Evolutionary conservation across 2,797 vertebrate genomes (phyloP).

Genomic region (Takifugu rubripes): DNA sequence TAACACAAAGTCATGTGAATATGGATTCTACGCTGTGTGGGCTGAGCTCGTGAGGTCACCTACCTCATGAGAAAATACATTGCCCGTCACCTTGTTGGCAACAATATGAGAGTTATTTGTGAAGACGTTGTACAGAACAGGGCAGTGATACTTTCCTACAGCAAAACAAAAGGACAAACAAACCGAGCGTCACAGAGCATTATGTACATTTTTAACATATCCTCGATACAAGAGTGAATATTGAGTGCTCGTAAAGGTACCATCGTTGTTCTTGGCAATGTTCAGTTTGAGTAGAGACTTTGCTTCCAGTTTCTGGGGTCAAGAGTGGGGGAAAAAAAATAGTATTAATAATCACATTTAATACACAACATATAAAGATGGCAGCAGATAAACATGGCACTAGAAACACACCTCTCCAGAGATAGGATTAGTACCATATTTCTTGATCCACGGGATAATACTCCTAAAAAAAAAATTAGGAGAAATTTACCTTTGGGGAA

Average conservation of each 20-base stretch:
- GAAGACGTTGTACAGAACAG: conserved; percentile 93
- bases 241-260: conserved; percentile 65
- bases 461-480: conserved; percentile 72
- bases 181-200: background rate
- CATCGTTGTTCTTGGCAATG: conserved; percentile 91
- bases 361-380: background rate
- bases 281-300: conserved; percentile 93
- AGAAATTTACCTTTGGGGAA: background rate
- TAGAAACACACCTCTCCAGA: conserved; percentile 64
- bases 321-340: background rate
- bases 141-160: conserved; percentile 94
- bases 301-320: conserved; percentile 87
- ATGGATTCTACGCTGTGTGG: background rate
- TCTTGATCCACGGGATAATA: conserved; percentile 98
- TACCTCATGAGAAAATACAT: conserved; percentile 93
- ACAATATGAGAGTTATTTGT: conserved; percentile 96
- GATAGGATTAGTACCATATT: conserved; percentile 90
- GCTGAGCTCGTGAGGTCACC: conserved; percentile 18
- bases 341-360: too few relatives aligned
- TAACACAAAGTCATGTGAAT: background rate
- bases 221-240: background rate
- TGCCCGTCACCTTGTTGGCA: conserved; percentile 88
- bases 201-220: background rate
- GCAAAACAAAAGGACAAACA: background rate
- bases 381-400: background rate